Evolutionary conservation across 2,888 invertebrate species (phyloP).

Genomic region (Sesia apiformis): DNA sequence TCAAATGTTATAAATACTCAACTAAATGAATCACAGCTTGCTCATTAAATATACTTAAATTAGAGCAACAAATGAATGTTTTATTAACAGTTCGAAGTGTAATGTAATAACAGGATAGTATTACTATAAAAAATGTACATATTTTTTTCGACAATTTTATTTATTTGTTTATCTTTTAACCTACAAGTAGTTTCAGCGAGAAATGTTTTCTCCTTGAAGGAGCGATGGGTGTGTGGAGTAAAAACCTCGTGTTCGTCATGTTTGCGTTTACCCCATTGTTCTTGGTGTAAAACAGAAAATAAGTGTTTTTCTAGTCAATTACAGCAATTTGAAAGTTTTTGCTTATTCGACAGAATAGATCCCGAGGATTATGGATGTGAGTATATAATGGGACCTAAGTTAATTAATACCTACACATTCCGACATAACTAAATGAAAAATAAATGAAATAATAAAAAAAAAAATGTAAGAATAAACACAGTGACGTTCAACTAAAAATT

Average conservation of each 20-base stretch:
- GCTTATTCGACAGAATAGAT: constrained; percentile 33
- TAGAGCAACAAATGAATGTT: too few species aligned
- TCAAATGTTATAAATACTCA: too few species aligned
- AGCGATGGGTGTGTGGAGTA: constrained; percentile 48
- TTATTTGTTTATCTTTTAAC: constrained; percentile 11
- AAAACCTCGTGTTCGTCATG: constrained; percentile 51
- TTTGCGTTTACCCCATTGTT: constrained; percentile 47
- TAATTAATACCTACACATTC: background rate
- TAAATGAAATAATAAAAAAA: background rate
- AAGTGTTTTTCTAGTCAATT: constrained; percentile 46
- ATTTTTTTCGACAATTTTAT: constrained; percentile 4
- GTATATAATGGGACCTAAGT: constrained; percentile 6
- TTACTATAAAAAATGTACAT: too few species aligned
- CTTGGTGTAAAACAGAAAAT: constrained; percentile 49
- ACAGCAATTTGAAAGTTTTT: constrained; percentile 23
- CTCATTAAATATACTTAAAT: too few species aligned
- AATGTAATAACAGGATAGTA: too few species aligned
- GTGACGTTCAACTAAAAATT: background rate
- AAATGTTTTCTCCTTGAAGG: constrained; percentile 29
- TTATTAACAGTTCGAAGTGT: too few species aligned
- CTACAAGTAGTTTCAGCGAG: constrained; percentile 15
- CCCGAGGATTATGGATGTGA: constrained; percentile 37
- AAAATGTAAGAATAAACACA: background rate
- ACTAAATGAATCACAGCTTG: too few species aligned
- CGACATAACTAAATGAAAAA: background rate